phyloP scores from a whole-genome alignment of 2,888 invertebrate species.

The Agonopterix arenella region DNA sequence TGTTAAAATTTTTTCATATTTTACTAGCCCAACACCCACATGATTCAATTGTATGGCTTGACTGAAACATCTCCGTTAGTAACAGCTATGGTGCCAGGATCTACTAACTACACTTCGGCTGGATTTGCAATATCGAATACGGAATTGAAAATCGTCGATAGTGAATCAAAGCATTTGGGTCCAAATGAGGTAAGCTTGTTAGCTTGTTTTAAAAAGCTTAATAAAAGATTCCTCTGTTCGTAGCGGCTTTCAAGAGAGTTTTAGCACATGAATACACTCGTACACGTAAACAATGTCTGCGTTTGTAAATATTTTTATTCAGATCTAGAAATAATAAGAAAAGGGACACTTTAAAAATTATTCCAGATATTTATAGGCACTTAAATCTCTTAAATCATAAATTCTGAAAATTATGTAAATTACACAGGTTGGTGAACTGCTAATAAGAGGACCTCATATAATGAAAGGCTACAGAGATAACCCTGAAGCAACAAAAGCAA shows the following conservation, averaged over 20 bases:
- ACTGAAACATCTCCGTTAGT: constrained; percentile 81
- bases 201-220: too few species aligned
- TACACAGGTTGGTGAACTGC: constrained; percentile 44
- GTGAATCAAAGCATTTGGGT: constrained; percentile 48
- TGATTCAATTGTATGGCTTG: constrained; percentile 79
- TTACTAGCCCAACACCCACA: constrained; percentile 29
- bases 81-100: constrained; percentile 42
- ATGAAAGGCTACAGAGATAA: constrained; percentile 89
- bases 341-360: too few species aligned
- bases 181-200: constrained; percentile 54
- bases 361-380: too few species aligned
- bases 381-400: too few species aligned
- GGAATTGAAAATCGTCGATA: constrained; percentile 73
- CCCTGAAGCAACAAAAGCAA: constrained; percentile 81
- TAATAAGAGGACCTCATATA: constrained; percentile 86
- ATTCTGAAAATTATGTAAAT: too few species aligned
- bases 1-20: neutral
- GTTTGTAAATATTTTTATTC: too few species aligned
- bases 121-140: constrained; percentile 80
- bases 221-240: too few species aligned
- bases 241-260: too few species aligned
- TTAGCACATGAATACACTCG: too few species aligned
- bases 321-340: too few species aligned
- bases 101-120: constrained; percentile 38
- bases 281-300: too few species aligned